phyloP scores from a whole-genome alignment of 2,888 invertebrate genomes.

The Rotaria macrura region DNA sequence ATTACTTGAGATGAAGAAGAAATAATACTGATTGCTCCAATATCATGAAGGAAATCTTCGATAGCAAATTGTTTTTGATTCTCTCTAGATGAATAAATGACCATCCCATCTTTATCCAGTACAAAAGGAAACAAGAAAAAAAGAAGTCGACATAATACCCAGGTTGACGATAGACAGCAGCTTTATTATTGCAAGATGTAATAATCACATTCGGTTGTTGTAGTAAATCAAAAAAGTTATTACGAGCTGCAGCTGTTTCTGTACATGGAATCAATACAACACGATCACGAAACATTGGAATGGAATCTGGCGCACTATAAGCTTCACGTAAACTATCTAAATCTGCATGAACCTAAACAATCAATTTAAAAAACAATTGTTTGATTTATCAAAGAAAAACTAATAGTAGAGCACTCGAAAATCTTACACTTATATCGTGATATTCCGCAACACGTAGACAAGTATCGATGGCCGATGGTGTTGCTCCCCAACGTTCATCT shows the following conservation, averaged over 20 bases:
- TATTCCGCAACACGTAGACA: conserved; percentile 43
- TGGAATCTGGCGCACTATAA: background rate
- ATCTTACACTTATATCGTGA: conserved; percentile 38
- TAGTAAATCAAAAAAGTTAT: background rate
- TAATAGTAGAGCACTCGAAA: too few species aligned
- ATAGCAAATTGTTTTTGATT: conserved; percentile 18
- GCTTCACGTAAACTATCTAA: conserved; percentile 27
- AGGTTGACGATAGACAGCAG: conserved; percentile 7
- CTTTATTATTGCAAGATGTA: conserved; percentile 21
- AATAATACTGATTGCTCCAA: conserved; percentile 45
- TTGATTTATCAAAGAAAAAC: background rate
- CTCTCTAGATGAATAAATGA: background rate
- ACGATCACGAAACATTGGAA: conserved; percentile 18
- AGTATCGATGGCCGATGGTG: conserved; percentile 45
- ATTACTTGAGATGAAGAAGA: conserved; percentile 15
- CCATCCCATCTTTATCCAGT: too few species aligned
- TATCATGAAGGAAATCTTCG: conserved; percentile 46
- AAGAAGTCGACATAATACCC: background rate
- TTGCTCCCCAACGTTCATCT: conserved; percentile 48
- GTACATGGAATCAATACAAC: conserved; percentile 19
- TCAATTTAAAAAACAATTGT: background rate
- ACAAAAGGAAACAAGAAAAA: too few species aligned
- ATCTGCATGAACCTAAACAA: background rate
- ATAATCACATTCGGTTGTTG: conserved; percentile 18
- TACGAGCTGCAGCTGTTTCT: conserved; percentile 15